These are phyloP conservation scores for Alauda arvensis DNA, from an alignment of 2,797 vertebrate species.

Conservation along the genomic window DNA sequence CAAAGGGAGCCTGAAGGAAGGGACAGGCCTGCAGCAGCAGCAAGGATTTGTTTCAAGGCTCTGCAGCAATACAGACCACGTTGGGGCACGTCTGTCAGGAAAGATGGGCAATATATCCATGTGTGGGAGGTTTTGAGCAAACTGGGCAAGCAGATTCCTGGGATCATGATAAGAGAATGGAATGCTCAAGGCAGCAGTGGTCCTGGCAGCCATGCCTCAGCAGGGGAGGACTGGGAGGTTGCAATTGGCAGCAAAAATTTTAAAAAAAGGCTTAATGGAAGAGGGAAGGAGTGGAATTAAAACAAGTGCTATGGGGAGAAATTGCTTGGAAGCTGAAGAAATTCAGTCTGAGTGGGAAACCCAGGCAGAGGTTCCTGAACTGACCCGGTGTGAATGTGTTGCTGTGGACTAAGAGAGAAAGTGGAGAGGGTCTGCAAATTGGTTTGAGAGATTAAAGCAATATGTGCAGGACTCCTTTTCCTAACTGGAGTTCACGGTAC, in stretches of 20 bases:
- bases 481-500: background rate
- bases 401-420: background rate
- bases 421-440: background rate
- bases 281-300: background rate
- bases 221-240: background rate
- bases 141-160: background rate
- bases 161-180: background rate
- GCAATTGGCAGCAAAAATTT: background rate
- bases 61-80: accelerated
- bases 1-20: background rate
- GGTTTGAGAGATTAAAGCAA: background rate
- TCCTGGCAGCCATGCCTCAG: background rate
- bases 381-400: background rate
- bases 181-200: background rate
- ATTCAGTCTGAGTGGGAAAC: background rate
- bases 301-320: background rate
- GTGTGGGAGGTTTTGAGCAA: background rate
- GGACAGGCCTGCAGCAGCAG: background rate
- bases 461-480: background rate
- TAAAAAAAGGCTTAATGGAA: background rate
- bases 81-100: background rate
- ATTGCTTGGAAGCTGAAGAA: background rate
- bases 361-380: background rate
- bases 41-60: background rate
- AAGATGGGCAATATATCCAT: background rate